Conservation (phyloP, 2,113 vertebrate species). For the Nothobranchius furzeri region DNA sequence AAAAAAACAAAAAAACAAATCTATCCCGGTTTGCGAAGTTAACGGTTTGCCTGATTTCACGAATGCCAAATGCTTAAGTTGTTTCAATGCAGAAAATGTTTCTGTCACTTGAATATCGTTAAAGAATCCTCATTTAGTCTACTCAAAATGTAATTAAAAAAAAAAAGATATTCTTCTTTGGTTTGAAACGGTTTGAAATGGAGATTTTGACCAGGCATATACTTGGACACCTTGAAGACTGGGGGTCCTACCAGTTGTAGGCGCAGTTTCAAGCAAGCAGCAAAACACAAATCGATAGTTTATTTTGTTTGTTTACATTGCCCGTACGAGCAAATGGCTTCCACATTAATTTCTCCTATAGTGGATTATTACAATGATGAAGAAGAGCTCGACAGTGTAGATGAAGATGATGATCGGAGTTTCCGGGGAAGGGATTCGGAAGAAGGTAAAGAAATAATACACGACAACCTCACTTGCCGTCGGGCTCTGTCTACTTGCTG, state of each 20-base stretch:
- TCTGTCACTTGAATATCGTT: too few relatives aligned
- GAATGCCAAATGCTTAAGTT: too few relatives aligned
- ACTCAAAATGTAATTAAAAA: too few relatives aligned
- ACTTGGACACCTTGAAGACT: conserved; percentile 7
- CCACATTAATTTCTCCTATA: conserved; percentile 85
- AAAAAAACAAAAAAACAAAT: too few relatives aligned
- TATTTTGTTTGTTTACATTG: conserved; percentile 74
- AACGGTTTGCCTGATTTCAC: too few relatives aligned
- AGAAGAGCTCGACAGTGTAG: conserved; percentile 92
- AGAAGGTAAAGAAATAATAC: conserved; percentile 79
- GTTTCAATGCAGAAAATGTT: too few relatives aligned
- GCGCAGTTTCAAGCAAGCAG: conserved; percentile 67
- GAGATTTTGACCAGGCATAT: conserved; percentile 50
- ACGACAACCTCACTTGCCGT: not conserved
- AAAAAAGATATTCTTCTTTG: not conserved
- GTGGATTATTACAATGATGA: conserved; percentile 95
- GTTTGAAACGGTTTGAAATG: not conserved
- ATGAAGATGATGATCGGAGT: conserved; percentile 93
- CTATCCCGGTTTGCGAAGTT: too few relatives aligned
- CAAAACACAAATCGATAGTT: conserved; percentile 73
- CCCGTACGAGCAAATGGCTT: conserved; percentile 79
- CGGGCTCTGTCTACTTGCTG: conserved; percentile 58
- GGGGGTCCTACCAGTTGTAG: conserved; percentile 66
- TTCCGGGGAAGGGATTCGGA: conserved; percentile 93
- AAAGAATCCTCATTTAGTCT: too few relatives aligned